Evolutionary conservation across 2,797 vertebrate genomes (phyloP), one percentile per base, ranked within the genome.

Genomic region (Catostomus latipinnis): DNA sequence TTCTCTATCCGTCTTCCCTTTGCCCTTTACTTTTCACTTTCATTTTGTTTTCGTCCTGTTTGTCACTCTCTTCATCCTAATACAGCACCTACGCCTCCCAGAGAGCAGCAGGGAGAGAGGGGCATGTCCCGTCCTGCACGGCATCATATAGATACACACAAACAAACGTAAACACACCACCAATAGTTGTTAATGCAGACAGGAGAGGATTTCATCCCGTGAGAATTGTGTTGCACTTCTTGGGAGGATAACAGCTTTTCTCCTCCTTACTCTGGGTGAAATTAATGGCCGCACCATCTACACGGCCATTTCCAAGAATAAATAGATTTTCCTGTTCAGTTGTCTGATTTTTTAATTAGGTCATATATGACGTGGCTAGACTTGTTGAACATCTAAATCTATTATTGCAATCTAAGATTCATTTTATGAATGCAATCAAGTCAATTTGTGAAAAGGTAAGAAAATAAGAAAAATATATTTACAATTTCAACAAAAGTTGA

Each of bases 171-270:
- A 43, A 56, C 77, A 71, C 69, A 66, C 60, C 11, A 9, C 52
- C 70, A 79, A 71, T 63, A 71, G 69, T 60, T 65, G 76, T 56
- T 78, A 69, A 67, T 52, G 69, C 50, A 34, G 52, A 56, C 34
- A 14, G 62, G 46, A 57, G 50, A 80, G 69, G 80, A 71, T 82
- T 63, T 73, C 69, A 78, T 82, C 81, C 70, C 54, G 54, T 18
- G 57, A 58, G 69, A 82, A 61, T 48, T 60, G 48, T 71, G 60
- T 76, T 80, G 74, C 60, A 71, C 74, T 81, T 63, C 80, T 48
- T 74, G 52, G 52, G 34, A 49, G 53, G 53, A 78, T 65, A 78
- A 67, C 76, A 78, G 76, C 71, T 61, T 82, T 50, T 82, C 72
- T 82, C 56, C 49, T 73, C 68, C 70, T 61, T 34, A 54, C 62